These are phyloP conservation scores for Anguilla japonica DNA, from an alignment of 2,113 vertebrate genomes.

Conservation along the genomic window DNA sequence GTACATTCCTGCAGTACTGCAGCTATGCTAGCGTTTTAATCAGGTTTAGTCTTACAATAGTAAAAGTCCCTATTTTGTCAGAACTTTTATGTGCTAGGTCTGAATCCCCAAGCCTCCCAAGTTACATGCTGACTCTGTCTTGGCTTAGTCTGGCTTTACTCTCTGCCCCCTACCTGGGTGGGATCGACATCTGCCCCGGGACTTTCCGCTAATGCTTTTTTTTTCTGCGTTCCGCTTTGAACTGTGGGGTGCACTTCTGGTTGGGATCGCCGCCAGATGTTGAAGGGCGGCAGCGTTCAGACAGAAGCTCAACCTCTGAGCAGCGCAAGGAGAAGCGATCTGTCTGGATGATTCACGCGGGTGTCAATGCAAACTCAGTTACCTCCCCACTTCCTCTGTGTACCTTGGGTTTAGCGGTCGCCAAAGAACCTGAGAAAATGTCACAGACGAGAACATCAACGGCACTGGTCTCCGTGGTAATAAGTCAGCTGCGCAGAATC, in stretches of 20 bases:
- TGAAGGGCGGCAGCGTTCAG: not conserved
- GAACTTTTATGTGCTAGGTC: not conserved
- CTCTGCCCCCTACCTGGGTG: not conserved
- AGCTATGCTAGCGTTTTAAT: too few relatives aligned
- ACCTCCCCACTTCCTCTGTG: not conserved
- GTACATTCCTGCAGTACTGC: too few relatives aligned
- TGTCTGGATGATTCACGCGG: not conserved
- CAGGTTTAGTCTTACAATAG: too few relatives aligned
- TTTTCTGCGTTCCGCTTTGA: not conserved
- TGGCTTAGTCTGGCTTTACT: not conserved
- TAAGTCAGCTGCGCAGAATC: not conserved
- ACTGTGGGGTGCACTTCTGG: not conserved
- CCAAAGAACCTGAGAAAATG: not conserved
- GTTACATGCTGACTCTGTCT: not conserved
- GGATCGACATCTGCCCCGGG: not conserved
- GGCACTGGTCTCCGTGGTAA: not conserved
- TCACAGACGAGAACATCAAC: not conserved
- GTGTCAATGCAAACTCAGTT: not conserved
- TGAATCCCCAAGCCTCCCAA: not conserved
- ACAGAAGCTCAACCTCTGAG: not conserved
- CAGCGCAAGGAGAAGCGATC: not conserved
- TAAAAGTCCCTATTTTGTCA: too few relatives aligned
- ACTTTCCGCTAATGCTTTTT: not conserved
- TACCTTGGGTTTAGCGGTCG: not conserved
- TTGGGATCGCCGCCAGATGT: not conserved